Evolutionary conservation across 2,797 vertebrate species (phyloP), one percentile per base, ranked within the genome.

Genomic region (Peromyscus nudipes): DNA sequence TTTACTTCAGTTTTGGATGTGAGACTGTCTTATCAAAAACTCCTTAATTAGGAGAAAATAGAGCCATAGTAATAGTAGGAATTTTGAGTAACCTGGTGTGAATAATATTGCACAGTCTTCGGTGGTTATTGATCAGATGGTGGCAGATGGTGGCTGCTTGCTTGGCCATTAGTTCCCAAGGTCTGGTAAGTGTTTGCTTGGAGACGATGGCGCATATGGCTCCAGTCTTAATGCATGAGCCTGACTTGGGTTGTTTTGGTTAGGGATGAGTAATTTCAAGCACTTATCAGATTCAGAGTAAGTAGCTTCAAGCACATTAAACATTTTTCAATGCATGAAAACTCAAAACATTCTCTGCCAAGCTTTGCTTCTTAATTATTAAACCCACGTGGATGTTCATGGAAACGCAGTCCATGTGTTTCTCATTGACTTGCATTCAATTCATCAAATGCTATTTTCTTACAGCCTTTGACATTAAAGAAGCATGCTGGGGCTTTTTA

Each of bases 371-470:
- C 62, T 92, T 94, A 97, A 97, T 97, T 97, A 97, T 97, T 96
- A 97, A 97, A 92, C 76, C 94, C 97, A 97, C 93, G 92, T 96
- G 97, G 60, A 95, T 91, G 90, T 91, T 96, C 87, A 95, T 94
- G 84, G 79, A 96, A 97, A 93, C n/a, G 67, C 93, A 92, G 92
- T 93, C 93, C 97, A 97, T 97, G 84, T 97, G 93, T 97, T 97
- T 97, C 65, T 96, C 89, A 97, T 97, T 97, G 92, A 46, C 73
- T 97, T 91, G 76, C 64, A 79, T 94, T 96, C 80, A 79, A 52
- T 93, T 96, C 92, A 95, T 96, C 97, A 97, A 96, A 69, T 29
- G 37, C 83, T 96, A 1, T 95, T 97, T 96, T 92, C 49, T 95
- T 97, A 95, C 31, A 85, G 60, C 25, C 77, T 86, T 92, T 97